Percentiles rank a stretch among this genome's conserved stretches.
These are phyloP conservation scores for Drosophila austrosaltans DNA, from an alignment of 2,888 invertebrate species.

Conservation along the genomic window DNA sequence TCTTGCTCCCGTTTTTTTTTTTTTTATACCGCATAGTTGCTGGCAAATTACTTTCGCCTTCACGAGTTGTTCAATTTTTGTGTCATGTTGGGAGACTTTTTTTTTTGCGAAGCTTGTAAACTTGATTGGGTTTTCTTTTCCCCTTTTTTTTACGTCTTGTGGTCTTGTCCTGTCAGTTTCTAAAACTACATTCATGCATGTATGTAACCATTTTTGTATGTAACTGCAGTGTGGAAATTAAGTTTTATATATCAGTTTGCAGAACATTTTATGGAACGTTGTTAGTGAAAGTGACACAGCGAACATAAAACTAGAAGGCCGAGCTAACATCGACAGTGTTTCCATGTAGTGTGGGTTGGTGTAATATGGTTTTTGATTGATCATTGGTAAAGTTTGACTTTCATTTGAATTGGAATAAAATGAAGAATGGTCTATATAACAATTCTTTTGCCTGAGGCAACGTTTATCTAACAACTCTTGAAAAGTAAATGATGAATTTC, in stretches of 20 bases:
- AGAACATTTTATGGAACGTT: constrained; percentile 43
- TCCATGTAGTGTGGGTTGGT: not conserved
- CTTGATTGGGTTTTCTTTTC: constrained; percentile 65
- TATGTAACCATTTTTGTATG: not conserved
- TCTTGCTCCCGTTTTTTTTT: constrained; percentile 16
- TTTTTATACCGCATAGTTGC: constrained; percentile 53
- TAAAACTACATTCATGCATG: constrained; percentile 17
- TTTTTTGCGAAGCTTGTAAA: constrained; percentile 51
- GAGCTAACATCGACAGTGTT: not conserved
- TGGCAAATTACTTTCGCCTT: constrained; percentile 76
- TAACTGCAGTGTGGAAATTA: constrained; percentile 60
- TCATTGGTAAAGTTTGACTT: too few species aligned
- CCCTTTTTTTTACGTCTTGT: constrained; percentile 42
- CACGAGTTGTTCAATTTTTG: constrained; percentile 34
- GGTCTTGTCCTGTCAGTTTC: constrained; percentile 59
- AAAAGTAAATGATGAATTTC: too few species aligned
- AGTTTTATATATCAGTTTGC: constrained; percentile 73
- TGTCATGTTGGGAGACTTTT: not conserved
- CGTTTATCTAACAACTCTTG: too few species aligned
- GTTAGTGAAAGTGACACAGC: constrained; percentile 29
- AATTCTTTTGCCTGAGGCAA: too few species aligned
- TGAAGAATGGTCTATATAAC: too few species aligned
- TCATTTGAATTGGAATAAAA: too few species aligned
- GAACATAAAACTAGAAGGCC: not conserved
- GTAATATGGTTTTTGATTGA: too few species aligned